Base-by-base conservation (phyloP, 2,113 vertebrate genomes). In the Microcebus ravelobensis region DNA sequence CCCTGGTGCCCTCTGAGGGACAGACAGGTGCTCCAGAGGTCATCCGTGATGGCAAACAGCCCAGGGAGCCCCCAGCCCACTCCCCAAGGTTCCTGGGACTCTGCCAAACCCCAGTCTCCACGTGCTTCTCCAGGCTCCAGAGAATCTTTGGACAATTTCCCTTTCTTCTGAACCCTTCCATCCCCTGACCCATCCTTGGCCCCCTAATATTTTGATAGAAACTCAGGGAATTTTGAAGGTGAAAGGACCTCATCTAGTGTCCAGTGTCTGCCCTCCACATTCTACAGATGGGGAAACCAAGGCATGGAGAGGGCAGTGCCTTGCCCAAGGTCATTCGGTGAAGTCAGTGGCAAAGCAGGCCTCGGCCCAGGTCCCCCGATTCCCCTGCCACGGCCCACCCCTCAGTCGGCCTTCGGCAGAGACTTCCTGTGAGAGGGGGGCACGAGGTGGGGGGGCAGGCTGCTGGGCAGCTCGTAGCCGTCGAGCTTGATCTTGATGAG, bases 401-500 rank as follows among this genome's bases (percentile, higher is more conserved):
- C 63, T 98, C 98, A 98, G 86, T 99, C 99, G 13, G 98, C 98
- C 42, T 98, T 98, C n/a, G 98, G 98, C 74, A 98, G 77, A 98
- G 99, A 97, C 96, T 99, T 99, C 97, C 99, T 99, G 98, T 99
- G 99, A 10, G 99, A 98, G 0, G 99, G 99, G 1, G 99, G 99
- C 96, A 99, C 98, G 13, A 99, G 98, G 97, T 99, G 99, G 0
- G 63, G n/a, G 10, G 99, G 99, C 29, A 99, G 98, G 0, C 98
- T 99, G 86, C 48, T 95, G 67, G 99, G 99, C 59, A 99, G 98
- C 99, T 99, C 99, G 25, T 99, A 99, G 5, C 99, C 99, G 68
- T 99, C 99, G 90, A 99, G 98, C 94, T 99, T 99, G 97, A 99
- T 98, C 98, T 99, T 99, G 98, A 99, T 99, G 74, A 99, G 99